Conservation (phyloP, 37 sponge, comb jelly and placozoan genomes). For the Haliclona indistincta region DNA sequence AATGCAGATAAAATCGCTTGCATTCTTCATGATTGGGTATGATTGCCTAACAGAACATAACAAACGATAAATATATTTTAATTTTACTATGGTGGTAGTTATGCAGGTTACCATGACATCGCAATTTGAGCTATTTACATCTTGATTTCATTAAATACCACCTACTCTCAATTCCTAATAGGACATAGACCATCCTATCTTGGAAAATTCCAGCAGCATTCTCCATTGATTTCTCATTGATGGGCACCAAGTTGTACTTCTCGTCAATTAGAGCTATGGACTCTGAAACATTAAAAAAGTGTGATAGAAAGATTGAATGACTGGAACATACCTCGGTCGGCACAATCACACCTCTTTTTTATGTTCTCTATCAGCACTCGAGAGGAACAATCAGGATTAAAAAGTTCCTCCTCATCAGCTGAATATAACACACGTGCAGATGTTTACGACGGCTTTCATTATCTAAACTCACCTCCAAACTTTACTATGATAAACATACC, state of each 20-base stretch:
- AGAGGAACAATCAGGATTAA: slow-evolving; percentile 73
- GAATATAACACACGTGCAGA: not conserved
- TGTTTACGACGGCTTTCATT: not conserved
- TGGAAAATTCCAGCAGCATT: slow-evolving; percentile 28
- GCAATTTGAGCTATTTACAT: no score
- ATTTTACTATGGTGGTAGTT: no score
- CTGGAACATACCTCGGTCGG: slow-evolving; percentile 18
- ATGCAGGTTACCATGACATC: no score
- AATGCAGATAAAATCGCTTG: no score
- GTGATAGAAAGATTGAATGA: not conserved
- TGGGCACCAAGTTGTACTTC: slow-evolving; percentile 7
- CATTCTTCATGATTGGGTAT: no score
- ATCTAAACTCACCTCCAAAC: slow-evolving; percentile 55
- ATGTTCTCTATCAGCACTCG: slow-evolving; percentile 51
- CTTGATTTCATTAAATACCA: no score
- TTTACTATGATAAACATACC: slow-evolving; percentile 58
- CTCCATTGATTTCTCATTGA: slow-evolving; percentile 43
- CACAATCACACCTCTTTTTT: slow-evolving; percentile 52
- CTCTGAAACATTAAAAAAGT: slow-evolving; percentile 4
- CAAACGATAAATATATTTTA: no score
- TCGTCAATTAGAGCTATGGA: slow-evolving; percentile 25
- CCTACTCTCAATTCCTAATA: slow-evolving; percentile 56
- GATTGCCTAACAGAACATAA: no score
- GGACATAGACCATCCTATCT: slow-evolving; percentile 52
- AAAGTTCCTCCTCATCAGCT: slow-evolving; percentile 64